Conservation (phyloP, 2,113 vertebrate genomes). For the Hyla sarda region DNA sequence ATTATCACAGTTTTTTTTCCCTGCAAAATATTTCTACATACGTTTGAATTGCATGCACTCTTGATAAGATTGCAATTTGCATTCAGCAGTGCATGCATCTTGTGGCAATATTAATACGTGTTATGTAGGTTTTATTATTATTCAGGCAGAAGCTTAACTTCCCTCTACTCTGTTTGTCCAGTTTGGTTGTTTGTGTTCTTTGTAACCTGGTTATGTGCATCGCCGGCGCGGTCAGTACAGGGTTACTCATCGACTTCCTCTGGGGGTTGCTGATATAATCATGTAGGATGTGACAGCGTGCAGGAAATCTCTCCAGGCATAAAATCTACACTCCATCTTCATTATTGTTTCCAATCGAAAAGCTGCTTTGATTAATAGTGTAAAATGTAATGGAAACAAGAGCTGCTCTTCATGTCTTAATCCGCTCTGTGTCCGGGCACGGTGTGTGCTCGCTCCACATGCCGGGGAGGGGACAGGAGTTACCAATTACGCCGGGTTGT, state of each 20-base stretch:
- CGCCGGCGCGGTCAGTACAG: not conserved
- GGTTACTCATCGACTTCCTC: slow-evolving; percentile 21
- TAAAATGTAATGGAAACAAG: slow-evolving; percentile 11
- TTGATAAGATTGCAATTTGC: too few relatives aligned
- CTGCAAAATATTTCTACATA: too few relatives aligned
- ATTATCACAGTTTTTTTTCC: too few relatives aligned
- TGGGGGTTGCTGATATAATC: slow-evolving; percentile 8
- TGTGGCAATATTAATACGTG: too few relatives aligned
- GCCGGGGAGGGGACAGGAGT: not conserved
- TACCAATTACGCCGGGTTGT: not conserved
- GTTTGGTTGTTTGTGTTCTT: not conserved
- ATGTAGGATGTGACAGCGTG: slow-evolving; percentile 4
- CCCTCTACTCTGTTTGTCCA: too few relatives aligned
- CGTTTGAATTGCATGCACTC: too few relatives aligned
- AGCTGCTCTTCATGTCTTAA: not conserved
- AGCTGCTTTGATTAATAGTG: slow-evolving; percentile 7
- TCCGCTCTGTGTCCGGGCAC: not conserved
- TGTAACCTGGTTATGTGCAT: not conserved
- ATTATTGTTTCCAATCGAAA: slow-evolving; percentile 6
- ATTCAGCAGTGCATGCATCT: too few relatives aligned
- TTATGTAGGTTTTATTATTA: too few relatives aligned
- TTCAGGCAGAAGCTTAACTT: too few relatives aligned
- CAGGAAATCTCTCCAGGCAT: slow-evolving; percentile 29
- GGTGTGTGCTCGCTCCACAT: not conserved
- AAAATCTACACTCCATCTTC: slow-evolving; percentile 14